Conservation (phyloP, 1,140 invertebrate species). For the Pseudomyrmex cubaensis region DNA sequence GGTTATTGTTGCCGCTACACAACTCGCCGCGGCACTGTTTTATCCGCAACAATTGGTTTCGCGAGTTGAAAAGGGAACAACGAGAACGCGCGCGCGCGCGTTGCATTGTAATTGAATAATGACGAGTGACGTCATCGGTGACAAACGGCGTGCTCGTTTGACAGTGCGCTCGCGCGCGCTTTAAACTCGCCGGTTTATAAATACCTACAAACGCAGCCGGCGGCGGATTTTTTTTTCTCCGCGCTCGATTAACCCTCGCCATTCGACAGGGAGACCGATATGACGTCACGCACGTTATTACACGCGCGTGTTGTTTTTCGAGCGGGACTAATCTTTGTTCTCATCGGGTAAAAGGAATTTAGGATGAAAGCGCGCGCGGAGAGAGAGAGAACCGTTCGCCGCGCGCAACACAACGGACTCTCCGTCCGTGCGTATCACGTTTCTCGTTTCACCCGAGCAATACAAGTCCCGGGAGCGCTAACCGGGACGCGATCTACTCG, state of each 20-base stretch:
- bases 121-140: constrained; percentile 32
- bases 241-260: background rate
- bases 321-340: too few relatives aligned
- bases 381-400: background rate
- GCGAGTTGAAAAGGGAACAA: constrained; percentile 34
- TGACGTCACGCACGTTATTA: background rate
- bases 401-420: background rate
- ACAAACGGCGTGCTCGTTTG: constrained; percentile 29
- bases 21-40: constrained; percentile 19
- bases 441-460: constrained; percentile 4
- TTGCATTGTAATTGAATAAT: constrained; percentile 36
- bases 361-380: background rate
- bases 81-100: background rate
- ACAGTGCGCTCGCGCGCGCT: background rate
- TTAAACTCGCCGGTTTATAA: constrained; percentile 21
- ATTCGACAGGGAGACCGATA: background rate
- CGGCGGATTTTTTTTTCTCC: constrained; percentile 10
- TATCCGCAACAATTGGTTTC: constrained; percentile 26
- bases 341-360: background rate
- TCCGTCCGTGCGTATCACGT: background rate
- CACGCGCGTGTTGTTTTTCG: background rate
- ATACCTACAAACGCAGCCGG: constrained; percentile 8
- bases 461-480: background rate
- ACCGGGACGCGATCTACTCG: constrained; percentile 2
- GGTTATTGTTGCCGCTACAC: background rate